A percentile compares a stretch with the other conserved stretches of the same genome.
These are phyloP conservation scores for Liasis olivaceus DNA, from an alignment of 2,797 vertebrate genomes.

Conservation along the genomic window DNA sequence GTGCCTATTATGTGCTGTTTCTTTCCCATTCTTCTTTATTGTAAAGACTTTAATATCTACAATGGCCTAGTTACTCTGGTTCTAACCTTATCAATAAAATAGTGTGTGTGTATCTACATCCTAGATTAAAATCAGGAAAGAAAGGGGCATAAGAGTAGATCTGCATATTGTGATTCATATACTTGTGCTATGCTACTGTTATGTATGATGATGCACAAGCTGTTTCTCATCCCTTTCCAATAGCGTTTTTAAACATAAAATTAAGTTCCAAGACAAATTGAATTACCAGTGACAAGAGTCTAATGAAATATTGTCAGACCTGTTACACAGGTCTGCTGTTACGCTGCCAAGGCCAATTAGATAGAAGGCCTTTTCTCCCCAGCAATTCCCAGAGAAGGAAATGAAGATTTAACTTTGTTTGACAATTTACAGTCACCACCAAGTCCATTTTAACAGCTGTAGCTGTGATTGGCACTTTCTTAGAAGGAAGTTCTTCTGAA, in stretches of 20 bases:
- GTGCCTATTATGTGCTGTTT: neutral
- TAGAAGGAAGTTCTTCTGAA: neutral
- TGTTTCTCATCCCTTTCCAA: neutral
- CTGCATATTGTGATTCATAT: neutral
- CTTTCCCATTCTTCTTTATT: neutral
- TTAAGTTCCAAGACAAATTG: slow-evolving; percentile 49
- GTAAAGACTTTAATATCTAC: neutral
- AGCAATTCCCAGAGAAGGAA: slow-evolving; percentile 41
- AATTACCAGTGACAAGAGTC: slow-evolving; percentile 34
- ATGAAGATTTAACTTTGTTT: slow-evolving; percentile 47
- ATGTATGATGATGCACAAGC: neutral
- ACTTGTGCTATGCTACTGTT: slow-evolving; percentile 6
- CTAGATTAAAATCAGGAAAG: neutral
- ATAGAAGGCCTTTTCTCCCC: slow-evolving; percentile 18
- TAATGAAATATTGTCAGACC: slow-evolving; percentile 42
- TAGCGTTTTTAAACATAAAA: slow-evolving; percentile 30
- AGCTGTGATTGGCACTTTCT: slow-evolving; percentile 20
- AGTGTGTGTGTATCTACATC: neutral
- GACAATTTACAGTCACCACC: slow-evolving; percentile 31
- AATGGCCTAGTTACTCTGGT: neutral
- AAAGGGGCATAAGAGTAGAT: neutral
- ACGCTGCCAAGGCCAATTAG: slow-evolving; percentile 48
- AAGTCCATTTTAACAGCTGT: slow-evolving; percentile 8
- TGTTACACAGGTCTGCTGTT: slow-evolving; percentile 41
- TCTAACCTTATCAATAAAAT: neutral